A percentile compares a stretch with the other conserved stretches of the same genome.
Conservation (phyloP, 2,797 vertebrate genomes). For the Rhinatrema bivittatum region DNA sequence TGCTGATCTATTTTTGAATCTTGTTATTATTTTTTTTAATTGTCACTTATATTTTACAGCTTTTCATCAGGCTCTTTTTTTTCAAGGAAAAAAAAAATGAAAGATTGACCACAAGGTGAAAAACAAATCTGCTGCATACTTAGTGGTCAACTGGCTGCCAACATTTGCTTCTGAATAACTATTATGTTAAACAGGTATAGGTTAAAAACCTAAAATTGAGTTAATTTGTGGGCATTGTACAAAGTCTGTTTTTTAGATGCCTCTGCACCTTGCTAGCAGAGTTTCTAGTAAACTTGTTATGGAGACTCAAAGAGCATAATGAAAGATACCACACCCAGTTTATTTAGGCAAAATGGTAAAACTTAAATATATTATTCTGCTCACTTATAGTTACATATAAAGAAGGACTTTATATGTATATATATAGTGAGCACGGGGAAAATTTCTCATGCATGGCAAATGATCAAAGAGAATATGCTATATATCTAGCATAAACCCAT, state of each 20-base stretch:
- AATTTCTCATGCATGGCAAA: no score
- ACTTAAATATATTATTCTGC: no score
- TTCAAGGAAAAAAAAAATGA: neutral
- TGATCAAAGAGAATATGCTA: no score
- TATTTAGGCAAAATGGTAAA: no score
- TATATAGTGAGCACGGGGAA: no score
- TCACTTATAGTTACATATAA: no score
- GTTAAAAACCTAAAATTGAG: slow-evolving; percentile 30
- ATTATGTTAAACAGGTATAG: slow-evolving; percentile 30
- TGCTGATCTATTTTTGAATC: slow-evolving; percentile 28
- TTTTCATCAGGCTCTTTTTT: neutral
- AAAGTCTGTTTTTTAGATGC: slow-evolving; percentile 23
- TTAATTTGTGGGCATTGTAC: slow-evolving; percentile 5
- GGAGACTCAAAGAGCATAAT: no score
- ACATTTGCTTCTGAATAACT: slow-evolving; percentile 21
- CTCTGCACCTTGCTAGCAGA: slow-evolving; percentile 6
- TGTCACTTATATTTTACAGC: slow-evolving; percentile 4
- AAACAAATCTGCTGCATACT: slow-evolving; percentile 14
- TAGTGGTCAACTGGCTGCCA: slow-evolving; percentile 13
- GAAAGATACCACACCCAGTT: no score
- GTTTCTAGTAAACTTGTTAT: no score
- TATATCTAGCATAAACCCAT: no score
- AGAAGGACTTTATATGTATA: no score
- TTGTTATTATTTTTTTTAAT: slow-evolving; percentile 11
- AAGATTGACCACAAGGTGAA: slow-evolving; percentile 16